phyloP scores from a whole-genome alignment of 2,113 vertebrate species.

The Corvus moneduloides region DNA sequence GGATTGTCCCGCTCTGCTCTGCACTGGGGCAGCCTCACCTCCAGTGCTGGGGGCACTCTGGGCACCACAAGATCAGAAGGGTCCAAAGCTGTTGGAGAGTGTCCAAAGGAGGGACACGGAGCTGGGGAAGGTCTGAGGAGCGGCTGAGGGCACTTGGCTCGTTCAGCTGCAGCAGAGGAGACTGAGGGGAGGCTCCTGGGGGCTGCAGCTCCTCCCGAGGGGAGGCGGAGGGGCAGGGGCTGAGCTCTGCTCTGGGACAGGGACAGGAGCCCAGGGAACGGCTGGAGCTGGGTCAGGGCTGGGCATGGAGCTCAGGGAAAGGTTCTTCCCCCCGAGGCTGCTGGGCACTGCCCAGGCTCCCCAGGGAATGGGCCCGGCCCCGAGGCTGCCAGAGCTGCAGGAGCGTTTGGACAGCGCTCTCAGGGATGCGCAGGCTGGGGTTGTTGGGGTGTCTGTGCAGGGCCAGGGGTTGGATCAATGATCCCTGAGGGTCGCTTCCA shows the following conservation, averaged over 20 bases:
- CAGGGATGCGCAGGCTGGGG: not conserved
- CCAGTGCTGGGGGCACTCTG: too few relatives aligned
- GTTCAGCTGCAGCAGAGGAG: too few relatives aligned
- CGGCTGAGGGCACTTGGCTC: too few relatives aligned
- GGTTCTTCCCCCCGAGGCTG: not conserved
- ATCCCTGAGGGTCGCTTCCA: accelerated
- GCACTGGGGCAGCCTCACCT: too few relatives aligned
- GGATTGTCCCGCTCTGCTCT: too few relatives aligned
- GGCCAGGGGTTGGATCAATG: too few relatives aligned
- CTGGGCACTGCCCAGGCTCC: not conserved
- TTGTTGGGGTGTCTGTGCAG: not conserved
- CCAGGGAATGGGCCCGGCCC: not conserved
- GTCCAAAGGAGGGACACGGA: too few relatives aligned
- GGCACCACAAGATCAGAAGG: too few relatives aligned
- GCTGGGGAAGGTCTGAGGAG: too few relatives aligned
- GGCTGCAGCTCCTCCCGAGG: too few relatives aligned
- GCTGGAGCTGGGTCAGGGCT: not conserved
- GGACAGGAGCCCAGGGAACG: not conserved
- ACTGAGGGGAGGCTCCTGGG: too few relatives aligned
- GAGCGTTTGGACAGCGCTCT: not conserved
- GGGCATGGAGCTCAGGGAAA: not conserved
- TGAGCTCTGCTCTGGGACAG: not conserved
- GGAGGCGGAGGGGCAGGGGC: not conserved
- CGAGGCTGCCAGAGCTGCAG: not conserved
- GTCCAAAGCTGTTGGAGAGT: too few relatives aligned